These are phyloP conservation scores for Cirrhinus molitorella DNA, from an alignment of 2,797 vertebrate species.

Conservation along the genomic window DNA sequence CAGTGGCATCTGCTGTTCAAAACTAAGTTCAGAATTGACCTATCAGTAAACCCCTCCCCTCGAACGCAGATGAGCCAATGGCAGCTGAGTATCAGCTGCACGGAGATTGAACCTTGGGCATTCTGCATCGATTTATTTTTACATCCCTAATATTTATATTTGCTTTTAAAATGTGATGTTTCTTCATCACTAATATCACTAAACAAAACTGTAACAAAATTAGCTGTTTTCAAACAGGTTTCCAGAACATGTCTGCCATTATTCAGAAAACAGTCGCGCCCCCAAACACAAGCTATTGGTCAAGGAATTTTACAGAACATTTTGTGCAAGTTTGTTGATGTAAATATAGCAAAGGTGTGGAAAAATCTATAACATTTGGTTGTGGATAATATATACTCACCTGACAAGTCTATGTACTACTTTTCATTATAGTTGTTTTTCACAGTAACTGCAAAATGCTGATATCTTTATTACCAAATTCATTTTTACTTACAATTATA, in stretches of 20 bases:
- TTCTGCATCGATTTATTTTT: no score
- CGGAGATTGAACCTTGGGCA: no score
- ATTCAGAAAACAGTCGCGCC: not conserved
- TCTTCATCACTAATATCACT: not conserved
- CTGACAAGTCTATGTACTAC: not conserved
- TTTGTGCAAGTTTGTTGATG: not conserved
- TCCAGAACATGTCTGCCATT: not conserved
- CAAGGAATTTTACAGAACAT: not conserved
- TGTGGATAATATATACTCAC: not conserved
- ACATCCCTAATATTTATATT: no score
- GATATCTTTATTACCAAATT: not conserved
- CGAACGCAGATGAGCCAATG: no score
- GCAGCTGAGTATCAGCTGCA: no score
- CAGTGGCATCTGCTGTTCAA: no score
- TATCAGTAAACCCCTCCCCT: no score
- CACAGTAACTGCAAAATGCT: not conserved
- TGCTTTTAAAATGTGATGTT: no score
- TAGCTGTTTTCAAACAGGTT: constrained; percentile 11
- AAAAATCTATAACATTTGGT: not conserved
- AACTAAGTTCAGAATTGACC: no score
- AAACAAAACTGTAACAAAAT: not conserved
- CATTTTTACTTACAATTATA: not conserved
- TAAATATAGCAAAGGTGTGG: not conserved
- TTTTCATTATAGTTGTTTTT: not conserved
- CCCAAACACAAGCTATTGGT: not conserved